Base-by-base conservation (phyloP, 2,113 vertebrate genomes). In the Phylloscopus trochilus region DNA sequence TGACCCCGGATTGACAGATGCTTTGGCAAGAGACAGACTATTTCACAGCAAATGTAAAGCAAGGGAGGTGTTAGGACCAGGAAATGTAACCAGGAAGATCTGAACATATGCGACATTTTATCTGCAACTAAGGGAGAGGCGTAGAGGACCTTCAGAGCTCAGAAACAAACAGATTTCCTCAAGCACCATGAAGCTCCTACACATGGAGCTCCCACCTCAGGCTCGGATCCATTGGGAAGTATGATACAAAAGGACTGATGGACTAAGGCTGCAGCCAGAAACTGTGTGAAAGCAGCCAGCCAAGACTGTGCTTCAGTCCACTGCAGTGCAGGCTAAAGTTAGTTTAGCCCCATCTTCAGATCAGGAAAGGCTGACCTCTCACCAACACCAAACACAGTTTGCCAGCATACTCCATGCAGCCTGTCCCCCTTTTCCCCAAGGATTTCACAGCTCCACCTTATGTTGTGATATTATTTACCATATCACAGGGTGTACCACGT, bases 21-120 rank as follows among this genome's bases (percentile, higher is more conserved):
- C 47, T 90, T 80, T 87, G 60, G 64, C 56, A 92, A 91, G 14
- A 84, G 62, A 70, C 55, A 74, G 64, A 30, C 46, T 66, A 43
- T 84, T 90, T 84, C 78, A 83, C 41, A 79, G 62, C 58, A 93
- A 78, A 72, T 17, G 33, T 24, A 51, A 80, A 70, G 15, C 80
- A 92, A 87, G 17, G 22, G 52, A 94, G 59, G 53, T 74, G 37
- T 70, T 74, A 59, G n/a, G 76, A 80, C 41, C 24, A 79, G 56
- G 39, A 89, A 95, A 78, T 31, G 24, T 31, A 62, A 87, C 49
- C n/a, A 60, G 56, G 19, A 84, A 83, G 35, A 77, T 47, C 5
- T 31, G 59, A 89, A 79, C 12, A 7, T 55, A 89, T 11, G 46
- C 4, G 2, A 62, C 28, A 53, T 67, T 88, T 88, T 37, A 82